A percentile compares a stretch with the other conserved stretches of the same genome.
Evolutionary conservation across 2,113 vertebrate species (phyloP).

Genomic region (Tragulus kanchil): DNA sequence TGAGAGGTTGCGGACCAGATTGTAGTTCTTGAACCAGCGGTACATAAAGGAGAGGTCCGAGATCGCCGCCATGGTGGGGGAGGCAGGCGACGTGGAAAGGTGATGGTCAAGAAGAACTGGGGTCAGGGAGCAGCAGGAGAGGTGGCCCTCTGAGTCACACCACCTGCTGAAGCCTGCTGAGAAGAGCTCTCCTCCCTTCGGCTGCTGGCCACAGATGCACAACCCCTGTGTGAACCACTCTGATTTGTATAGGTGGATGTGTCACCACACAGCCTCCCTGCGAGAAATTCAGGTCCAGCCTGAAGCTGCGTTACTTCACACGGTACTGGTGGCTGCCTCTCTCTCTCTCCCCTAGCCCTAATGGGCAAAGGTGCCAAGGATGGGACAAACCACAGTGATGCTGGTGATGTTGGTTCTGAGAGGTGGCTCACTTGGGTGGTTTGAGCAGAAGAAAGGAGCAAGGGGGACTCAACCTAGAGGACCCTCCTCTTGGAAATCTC

Average conservation of each 20-base stretch:
- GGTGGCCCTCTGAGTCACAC: not conserved
- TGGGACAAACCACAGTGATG: not conserved
- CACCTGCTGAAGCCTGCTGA: not conserved
- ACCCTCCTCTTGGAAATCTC: not conserved
- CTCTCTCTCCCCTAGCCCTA: not conserved
- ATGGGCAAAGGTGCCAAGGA: not conserved
- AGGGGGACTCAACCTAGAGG: not conserved
- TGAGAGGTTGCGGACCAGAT: constrained; percentile 78
- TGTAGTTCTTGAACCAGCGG: constrained; percentile 84
- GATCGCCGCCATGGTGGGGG: constrained; percentile 51
- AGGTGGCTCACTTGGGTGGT: not conserved
- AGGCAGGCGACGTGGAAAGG: not conserved
- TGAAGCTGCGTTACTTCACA: constrained; percentile 69
- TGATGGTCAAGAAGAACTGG: not conserved
- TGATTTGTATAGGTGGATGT: constrained; percentile 76
- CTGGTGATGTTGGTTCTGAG: not conserved
- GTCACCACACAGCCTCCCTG: not conserved
- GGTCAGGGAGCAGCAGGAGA: not conserved
- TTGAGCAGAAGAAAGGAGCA: not conserved
- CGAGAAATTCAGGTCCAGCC: constrained; percentile 84
- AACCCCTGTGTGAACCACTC: constrained; percentile 39
- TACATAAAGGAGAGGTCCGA: constrained; percentile 77
- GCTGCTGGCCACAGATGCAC: not conserved
- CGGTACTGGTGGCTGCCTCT: not conserved
- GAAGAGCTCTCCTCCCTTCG: constrained; percentile 15